Base-by-base conservation (phyloP, 2,888 invertebrate species). In the Cantharis lateralis region DNA sequence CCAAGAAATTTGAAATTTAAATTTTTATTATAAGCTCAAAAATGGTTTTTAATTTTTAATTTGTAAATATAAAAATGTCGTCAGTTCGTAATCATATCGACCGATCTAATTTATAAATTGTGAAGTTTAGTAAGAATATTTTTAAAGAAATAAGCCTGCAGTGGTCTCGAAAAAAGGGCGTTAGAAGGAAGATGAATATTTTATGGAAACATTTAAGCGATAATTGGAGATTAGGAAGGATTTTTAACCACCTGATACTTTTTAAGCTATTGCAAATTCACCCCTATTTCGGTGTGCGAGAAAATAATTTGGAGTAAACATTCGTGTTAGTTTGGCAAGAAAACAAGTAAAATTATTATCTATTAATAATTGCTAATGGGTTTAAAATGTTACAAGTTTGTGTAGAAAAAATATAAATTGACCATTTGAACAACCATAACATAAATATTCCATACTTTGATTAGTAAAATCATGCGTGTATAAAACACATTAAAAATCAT, bases 391-490 rank as follows among this genome's bases (percentile, higher is more conserved):
- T 74, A 70, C 15, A 68, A 77, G 74, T 71, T 76, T 68, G 66
- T 68, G 71, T 15, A 74, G 70, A 77, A 77, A 70, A 74, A 74
- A 68, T 68, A 72, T 74, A 77, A 77, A 77, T 77, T 74, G 77
- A 70, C 77, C 74, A 77, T 77, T 74, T 69, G 68, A 77, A 70
- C 72, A 74, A 62, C 76, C 66, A 77, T 80, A 72, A 80, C 80
- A 80, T 78, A 81, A 81, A 79, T 82, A 82, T 82, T 79, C 80
- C 78, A 80, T 82, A 79, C 80, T 80, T 84, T 82, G 84, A 85
- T 85, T 85, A 85, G 85, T 84, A 84, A 87, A 88, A 87, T 87
- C 83, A 87, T 87, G 88, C 88, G 88, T 88, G 88, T 81, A 84
- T 82, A 82, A 82, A 80, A 82, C 80, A 86, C 87, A 87, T 88